Conservation (phyloP, 2,888 invertebrate genomes). For the Boloria selene region DNA sequence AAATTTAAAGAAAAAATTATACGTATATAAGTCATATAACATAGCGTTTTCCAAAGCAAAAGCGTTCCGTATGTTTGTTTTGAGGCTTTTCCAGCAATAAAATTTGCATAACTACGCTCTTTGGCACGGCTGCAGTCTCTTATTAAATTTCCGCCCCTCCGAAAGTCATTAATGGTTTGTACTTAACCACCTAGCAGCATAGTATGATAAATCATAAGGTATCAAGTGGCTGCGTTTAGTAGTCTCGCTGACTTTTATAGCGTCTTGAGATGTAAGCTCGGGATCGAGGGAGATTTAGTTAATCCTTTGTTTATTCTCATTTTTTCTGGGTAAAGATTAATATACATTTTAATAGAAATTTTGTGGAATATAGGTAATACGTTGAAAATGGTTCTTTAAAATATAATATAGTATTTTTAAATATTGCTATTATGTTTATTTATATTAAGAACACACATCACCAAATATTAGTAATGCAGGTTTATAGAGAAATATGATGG, state of each 20-base stretch:
- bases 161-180: constrained; percentile 80
- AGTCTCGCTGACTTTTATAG: constrained; percentile 69
- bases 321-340: constrained; percentile 42
- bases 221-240: constrained; percentile 54
- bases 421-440: no score
- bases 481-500: no score
- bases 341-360: not conserved
- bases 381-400: no score
- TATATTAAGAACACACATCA: no score
- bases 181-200: constrained; percentile 74
- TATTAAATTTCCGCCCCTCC: constrained; percentile 81
- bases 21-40: not conserved
- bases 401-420: no score
- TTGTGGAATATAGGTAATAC: no score
- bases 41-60: constrained; percentile 15
- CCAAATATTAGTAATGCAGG: no score
- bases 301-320: constrained; percentile 68
- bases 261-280: constrained; percentile 68
- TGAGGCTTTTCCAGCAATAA: constrained; percentile 75
- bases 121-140: constrained; percentile 72
- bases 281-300: constrained; percentile 56
- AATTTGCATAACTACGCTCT: constrained; percentile 81
- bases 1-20: no score
- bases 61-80: constrained; percentile 51
- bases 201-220: constrained; percentile 77